Evolutionary conservation across 2,888 invertebrate species (phyloP), one percentile per base, ranked within the genome.

Genomic region (Acronicta alni): DNA sequence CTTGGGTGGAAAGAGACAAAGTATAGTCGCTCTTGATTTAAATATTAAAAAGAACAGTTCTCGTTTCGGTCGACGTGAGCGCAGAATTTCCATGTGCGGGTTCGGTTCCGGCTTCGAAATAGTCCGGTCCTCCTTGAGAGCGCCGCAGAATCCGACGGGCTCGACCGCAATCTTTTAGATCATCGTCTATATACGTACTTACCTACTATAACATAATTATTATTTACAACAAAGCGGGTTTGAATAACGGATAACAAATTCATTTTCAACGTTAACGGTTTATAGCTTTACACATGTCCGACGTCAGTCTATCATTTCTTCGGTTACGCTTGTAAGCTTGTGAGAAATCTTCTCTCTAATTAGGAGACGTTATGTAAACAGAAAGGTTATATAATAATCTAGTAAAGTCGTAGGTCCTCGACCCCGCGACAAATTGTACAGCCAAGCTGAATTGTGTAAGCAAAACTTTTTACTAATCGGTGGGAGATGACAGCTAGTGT

Each of bases 121-220:
- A 87, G 88, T 72, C 93, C 87, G 87, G 93, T 93, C 92, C 90
- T 89, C 93, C 93, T 93, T 93, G 93, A 92, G 86, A 82, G 80
- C 82, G 82, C 71, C 80, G 80, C 82, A 83, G 85, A 84, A 82
- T 83, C 83, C 82, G 86, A 85, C 84, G 81, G 83, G 77, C 83
- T 72, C 82, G 81, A 80, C 83, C 83, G 80, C 88, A 88, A 86
- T 89, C 89, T 87, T 90, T 87, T 91, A 87, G 88, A 90, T 87
- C 90, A 86, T 88, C 89, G 84, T 72, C 67, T 83, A 64, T 76
- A 79, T 72, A 72, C 53, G 60, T 77, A 69, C 68, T 60, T 57
- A 72, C 70, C 59, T 60, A 72, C 73, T 72, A 73, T 72, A 78
- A 68, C 64, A 70, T 48, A 67, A 75, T 70, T 72, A 75, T 74